Evolutionary conservation across 2,797 vertebrate genomes (phyloP).

Genomic region (Hafferia zeledoni): DNA sequence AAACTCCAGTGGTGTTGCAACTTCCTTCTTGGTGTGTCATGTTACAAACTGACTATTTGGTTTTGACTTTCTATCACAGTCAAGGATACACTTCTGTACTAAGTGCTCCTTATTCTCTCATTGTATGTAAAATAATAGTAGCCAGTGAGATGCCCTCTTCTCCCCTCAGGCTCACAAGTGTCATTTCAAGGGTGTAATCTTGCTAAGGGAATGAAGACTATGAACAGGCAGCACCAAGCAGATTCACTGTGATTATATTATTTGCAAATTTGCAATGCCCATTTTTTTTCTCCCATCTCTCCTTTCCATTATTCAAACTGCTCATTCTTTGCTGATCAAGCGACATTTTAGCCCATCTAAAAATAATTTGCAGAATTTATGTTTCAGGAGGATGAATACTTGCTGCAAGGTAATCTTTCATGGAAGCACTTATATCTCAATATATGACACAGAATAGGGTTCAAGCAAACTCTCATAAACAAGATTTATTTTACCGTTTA

Average conservation of each 20-base stretch:
- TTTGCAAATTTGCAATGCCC: not conserved
- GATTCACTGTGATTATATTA: not conserved
- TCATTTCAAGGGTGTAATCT: not conserved
- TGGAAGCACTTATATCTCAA: not conserved
- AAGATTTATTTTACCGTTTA: conserved; percentile 37
- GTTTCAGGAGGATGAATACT: conserved; percentile 34
- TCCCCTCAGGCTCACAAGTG: not conserved
- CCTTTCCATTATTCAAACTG: conserved; percentile 15
- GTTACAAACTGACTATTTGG: not conserved
- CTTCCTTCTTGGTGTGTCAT: not conserved
- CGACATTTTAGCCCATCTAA: conserved; percentile 8
- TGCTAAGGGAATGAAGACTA: not conserved
- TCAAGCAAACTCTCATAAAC: conserved; percentile 35
- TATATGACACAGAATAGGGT: not conserved
- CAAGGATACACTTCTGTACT: not conserved
- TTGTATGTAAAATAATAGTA: not conserved
- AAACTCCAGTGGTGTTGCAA: not conserved
- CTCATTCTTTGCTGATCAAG: conserved; percentile 38
- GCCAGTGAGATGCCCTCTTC: not conserved
- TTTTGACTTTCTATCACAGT: not conserved
- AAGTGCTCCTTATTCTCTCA: not conserved
- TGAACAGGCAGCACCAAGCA: not conserved
- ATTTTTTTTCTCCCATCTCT: not conserved
- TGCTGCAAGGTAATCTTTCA: conserved; percentile 39
- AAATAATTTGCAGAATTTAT: conserved; percentile 37